Conservation (phyloP, 2,797 vertebrate species). For the Hydrolagus colliei region DNA sequence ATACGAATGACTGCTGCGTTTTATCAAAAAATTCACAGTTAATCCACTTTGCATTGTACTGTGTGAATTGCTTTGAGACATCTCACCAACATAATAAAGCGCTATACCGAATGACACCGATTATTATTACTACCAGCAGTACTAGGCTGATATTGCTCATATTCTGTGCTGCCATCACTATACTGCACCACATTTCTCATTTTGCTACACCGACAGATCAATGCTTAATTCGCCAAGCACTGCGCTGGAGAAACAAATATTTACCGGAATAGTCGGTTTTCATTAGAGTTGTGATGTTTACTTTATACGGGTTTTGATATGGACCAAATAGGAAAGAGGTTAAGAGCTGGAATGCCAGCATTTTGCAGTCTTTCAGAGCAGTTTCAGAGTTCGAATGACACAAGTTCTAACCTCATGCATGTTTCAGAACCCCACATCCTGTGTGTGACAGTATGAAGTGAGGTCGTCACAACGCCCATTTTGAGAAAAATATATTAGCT, state of each 20-base stretch:
- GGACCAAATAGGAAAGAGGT: neutral
- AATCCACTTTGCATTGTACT: too few relatives aligned
- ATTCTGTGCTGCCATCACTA: neutral
- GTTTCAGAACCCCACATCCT: slow-evolving; percentile 19
- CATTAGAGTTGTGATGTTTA: neutral
- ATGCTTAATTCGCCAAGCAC: neutral
- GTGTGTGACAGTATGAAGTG: neutral
- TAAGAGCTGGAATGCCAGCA: neutral
- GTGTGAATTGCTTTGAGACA: too few relatives aligned
- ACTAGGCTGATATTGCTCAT: neutral
- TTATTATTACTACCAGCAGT: too few relatives aligned
- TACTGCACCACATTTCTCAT: neutral
- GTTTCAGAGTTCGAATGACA: slow-evolving; percentile 22
- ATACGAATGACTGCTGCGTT: too few relatives aligned
- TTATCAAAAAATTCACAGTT: too few relatives aligned
- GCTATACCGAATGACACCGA: too few relatives aligned
- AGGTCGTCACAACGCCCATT: neutral
- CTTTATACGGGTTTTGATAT: neutral
- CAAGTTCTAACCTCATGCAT: slow-evolving; percentile 1
- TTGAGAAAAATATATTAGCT: slow-evolving; percentile 26
- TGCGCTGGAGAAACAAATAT: neutral
- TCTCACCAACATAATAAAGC: too few relatives aligned
- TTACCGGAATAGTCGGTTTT: neutral
- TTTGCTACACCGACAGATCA: neutral
- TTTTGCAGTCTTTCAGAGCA: neutral